Conservation (phyloP, 2,113 vertebrate genomes). For the Entelurus aequoreus region DNA sequence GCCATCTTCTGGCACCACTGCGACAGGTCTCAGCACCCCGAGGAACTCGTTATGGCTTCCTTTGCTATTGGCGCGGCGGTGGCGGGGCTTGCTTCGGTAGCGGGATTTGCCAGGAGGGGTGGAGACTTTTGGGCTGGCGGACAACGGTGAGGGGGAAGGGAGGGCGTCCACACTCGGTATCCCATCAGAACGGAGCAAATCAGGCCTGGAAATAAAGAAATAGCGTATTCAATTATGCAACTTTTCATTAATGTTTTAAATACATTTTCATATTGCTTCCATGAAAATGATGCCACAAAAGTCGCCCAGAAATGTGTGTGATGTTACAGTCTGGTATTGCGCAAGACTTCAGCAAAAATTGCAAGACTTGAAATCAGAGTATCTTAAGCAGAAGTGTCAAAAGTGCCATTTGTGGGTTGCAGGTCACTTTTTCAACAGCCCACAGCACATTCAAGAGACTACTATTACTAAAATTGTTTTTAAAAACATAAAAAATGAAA, state of each 20-base stretch:
- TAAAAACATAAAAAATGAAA: no score
- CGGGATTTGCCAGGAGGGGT: constrained; percentile 83
- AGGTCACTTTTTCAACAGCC: no score
- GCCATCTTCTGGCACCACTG: constrained; percentile 62
- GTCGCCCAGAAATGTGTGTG: no score
- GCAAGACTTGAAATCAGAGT: no score
- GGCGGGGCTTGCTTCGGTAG: constrained; percentile 91
- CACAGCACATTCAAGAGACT: no score
- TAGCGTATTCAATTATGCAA: background rate
- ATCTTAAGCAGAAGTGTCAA: no score
- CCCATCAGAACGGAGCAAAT: constrained; percentile 88
- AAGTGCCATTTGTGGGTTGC: no score
- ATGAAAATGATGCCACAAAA: no score
- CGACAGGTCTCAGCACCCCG: constrained; percentile 75
- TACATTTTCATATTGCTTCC: no score
- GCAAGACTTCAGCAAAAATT: no score
- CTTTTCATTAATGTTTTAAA: background rate
- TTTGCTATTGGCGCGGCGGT: constrained; percentile 91
- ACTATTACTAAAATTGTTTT: no score
- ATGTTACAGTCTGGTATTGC: no score
- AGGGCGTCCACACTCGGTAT: constrained; percentile 82
- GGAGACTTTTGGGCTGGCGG: constrained; percentile 89
- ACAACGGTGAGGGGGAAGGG: constrained; percentile 80
- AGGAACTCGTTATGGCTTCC: constrained; percentile 90
- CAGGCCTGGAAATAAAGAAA: constrained; percentile 73